A percentile compares a stretch with the other conserved stretches of the same genome.
Evolutionary conservation across 2,797 vertebrate species (phyloP).

Genomic region (Enteromius fasciolatus): DNA sequence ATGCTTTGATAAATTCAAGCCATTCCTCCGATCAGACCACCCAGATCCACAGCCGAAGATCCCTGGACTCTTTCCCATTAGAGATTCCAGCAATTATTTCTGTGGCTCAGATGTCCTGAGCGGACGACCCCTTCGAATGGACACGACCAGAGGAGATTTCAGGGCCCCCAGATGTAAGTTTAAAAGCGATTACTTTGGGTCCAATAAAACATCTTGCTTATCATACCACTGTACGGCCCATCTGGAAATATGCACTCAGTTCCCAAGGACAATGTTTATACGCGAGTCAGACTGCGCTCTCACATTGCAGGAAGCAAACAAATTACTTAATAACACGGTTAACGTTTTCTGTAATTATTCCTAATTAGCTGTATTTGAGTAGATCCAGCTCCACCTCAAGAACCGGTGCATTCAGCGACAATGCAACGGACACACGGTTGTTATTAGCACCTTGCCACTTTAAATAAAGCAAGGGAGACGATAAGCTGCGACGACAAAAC

Average conservation of each 20-base stretch:
- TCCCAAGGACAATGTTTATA: constrained; percentile 50
- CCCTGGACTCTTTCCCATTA: constrained; percentile 61
- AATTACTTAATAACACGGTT: constrained; percentile 40
- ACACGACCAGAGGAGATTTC: constrained; percentile 57
- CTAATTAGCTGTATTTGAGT: constrained; percentile 41
- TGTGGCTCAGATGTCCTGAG: constrained; percentile 71
- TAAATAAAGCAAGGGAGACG: constrained; percentile 26
- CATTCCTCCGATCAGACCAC: constrained; percentile 12
- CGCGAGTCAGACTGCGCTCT: constrained; percentile 6
- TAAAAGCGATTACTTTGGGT: constrained; percentile 28
- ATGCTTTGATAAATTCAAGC: neutral
- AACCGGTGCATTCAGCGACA: neutral
- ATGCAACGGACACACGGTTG: neutral
- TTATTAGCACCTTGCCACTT: neutral
- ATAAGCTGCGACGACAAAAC: neutral
- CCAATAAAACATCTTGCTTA: constrained; percentile 46
- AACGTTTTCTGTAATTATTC: constrained; percentile 56
- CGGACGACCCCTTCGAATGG: constrained; percentile 62
- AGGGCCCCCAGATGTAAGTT: constrained; percentile 40
- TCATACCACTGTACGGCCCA: neutral
- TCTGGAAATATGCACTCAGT: constrained; percentile 33
- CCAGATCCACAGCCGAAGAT: constrained; percentile 54
- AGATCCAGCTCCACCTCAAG: neutral
- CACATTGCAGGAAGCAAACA: constrained; percentile 11
- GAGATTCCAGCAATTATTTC: constrained; percentile 70